Conservation (phyloP, 64 coral and sea anemone genomes). For the Astreopora myriophthalma region DNA sequence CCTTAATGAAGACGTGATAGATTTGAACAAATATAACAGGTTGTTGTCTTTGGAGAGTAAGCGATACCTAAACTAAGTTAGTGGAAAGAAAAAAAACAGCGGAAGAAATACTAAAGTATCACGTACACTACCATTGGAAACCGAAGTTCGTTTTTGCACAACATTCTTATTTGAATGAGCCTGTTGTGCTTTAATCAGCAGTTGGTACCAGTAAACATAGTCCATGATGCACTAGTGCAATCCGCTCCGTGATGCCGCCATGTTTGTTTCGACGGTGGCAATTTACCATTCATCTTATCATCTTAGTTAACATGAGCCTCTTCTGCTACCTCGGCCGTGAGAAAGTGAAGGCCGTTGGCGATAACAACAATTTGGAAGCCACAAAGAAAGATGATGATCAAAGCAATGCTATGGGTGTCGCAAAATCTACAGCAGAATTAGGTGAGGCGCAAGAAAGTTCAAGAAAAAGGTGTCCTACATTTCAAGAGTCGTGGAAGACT, state of each 20-base stretch:
- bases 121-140: conserved; percentile 1
- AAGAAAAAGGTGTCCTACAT: not conserved
- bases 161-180: conserved; percentile 6
- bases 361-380: not conserved
- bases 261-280: not conserved
- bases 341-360: not conserved
- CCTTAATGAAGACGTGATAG: conserved; percentile 6
- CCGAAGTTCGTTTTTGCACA: conserved; percentile 2
- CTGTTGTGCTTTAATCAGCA: conserved; percentile 17
- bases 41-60: conserved; percentile 11
- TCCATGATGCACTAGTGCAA: conserved; percentile 18
- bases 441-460: not conserved
- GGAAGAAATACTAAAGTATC: conserved; percentile 10
- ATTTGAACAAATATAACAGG: conserved; percentile 8
- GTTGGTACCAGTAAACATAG: conserved; percentile 32
- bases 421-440: not conserved
- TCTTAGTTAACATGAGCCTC: conserved; percentile 2
- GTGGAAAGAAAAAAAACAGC: conserved; percentile 5
- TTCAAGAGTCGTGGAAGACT: not conserved
- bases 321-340: not conserved
- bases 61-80: conserved; percentile 10
- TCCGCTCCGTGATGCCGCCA: not conserved
- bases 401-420: not conserved
- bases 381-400: conserved; percentile 3
- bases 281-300: not conserved